Evolutionary conservation across 2,888 invertebrate species (phyloP), one percentile per base, ranked within the genome.

Genomic region (Acanthacorydalis orientalis): DNA sequence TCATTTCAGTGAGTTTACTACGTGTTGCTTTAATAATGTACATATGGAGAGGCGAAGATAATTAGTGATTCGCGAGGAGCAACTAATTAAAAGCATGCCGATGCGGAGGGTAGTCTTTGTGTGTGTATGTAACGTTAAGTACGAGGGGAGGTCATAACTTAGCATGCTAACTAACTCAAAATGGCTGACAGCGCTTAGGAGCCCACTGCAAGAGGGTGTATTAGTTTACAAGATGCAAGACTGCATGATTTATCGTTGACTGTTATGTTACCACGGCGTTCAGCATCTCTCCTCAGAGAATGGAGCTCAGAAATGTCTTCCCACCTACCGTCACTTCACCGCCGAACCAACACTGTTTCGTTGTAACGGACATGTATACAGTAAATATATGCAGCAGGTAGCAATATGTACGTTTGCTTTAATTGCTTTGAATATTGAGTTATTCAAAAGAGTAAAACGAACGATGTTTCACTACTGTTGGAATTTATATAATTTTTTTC

Each of bases 141-240:
- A 14, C 37, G 14, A 37, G 16, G 42, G 16, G 31, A 15, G 42
- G 16, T 31, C 42, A 31, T 42, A 42, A 42, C 42, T 42, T 42
- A 42, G 9, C 42, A 23, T 23, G 31, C 42, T 42, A 42, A 42
- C 42, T 42, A 42, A 42, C 42, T 42, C 42, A 42, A 42, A 42
- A 42, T 42, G 42, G 42, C 42, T 42, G 42, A 42, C 42, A 42
- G 42, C 23, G 23, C 23, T 23, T 23, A 23, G 23, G 23, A 23
- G 23, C 23, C 23, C 23, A 23, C 23, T 23, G 23, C 23, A 23
- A 42, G 15, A 12, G 16, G 31, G 42, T 42, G 42, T 42, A 42
- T 42, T 42, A 42, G 42, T 42, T 42, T 42, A 42, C 42, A 42
- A 42, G 42, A 42, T 42, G 42, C 42, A 42, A 38, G 42, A 16